phyloP scores from a whole-genome alignment of 1,140 invertebrate genomes.

The Eulimnadia texana region DNA sequence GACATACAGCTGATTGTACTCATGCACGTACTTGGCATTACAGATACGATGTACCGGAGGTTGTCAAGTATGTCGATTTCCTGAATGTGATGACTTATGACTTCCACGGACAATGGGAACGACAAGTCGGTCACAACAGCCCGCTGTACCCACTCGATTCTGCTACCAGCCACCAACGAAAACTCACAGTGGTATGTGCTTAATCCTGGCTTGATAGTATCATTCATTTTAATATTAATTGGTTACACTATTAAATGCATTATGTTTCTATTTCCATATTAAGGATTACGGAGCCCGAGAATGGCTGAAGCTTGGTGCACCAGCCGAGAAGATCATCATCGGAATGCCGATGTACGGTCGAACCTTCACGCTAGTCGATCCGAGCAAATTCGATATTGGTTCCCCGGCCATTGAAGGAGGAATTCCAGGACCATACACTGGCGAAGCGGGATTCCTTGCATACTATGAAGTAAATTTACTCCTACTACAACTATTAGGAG shows the following conservation, averaged over 20 bases:
- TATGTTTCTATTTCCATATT: constrained; percentile 2
- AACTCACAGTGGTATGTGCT: constrained; percentile 63
- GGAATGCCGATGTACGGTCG: constrained; percentile 82
- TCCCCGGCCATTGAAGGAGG: constrained; percentile 77
- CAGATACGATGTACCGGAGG: constrained; percentile 84
- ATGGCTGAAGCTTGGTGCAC: constrained; percentile 48
- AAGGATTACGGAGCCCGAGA: neutral
- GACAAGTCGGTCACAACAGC: constrained; percentile 80
- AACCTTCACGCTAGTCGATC: constrained; percentile 81
- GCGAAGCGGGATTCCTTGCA: constrained; percentile 76
- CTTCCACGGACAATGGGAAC: constrained; percentile 85
- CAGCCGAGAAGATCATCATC: constrained; percentile 86
- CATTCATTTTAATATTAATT: constrained; percentile 6
- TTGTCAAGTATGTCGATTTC: constrained; percentile 83
- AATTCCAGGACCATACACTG: constrained; percentile 62
- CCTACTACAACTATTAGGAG: no score
- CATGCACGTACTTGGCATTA: neutral
- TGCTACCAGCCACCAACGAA: constrained; percentile 76
- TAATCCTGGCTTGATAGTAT: constrained; percentile 6
- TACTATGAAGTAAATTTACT: constrained; percentile 65
- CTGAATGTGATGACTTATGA: constrained; percentile 93
- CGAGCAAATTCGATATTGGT: constrained; percentile 78
- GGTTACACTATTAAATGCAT: neutral
- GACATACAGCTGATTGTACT: neutral
- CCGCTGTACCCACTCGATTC: constrained; percentile 76